Conservation (phyloP, 2,113 vertebrate species). For the Riparia riparia region DNA sequence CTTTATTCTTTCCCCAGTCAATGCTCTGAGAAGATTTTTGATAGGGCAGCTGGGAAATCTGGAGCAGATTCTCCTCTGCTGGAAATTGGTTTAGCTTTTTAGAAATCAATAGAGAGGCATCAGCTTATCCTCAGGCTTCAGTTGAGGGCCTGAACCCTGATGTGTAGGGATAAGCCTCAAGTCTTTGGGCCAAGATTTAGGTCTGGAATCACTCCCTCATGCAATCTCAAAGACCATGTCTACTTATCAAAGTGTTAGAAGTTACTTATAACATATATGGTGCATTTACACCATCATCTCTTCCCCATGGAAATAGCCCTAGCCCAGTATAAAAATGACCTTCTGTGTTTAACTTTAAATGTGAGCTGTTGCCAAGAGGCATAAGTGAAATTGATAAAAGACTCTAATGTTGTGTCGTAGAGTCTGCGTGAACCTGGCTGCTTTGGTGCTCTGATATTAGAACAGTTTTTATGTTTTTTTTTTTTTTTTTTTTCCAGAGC, state of each 20-base stretch:
- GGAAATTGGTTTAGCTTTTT: slow-evolving; percentile 41
- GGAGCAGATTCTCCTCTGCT: slow-evolving; percentile 41
- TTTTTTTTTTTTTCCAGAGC: not conserved
- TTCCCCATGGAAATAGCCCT: not conserved
- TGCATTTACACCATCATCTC: not conserved
- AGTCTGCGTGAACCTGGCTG: not conserved
- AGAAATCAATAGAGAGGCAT: slow-evolving; percentile 25
- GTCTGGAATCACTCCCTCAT: not conserved
- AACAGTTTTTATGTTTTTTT: not conserved
- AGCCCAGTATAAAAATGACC: not conserved
- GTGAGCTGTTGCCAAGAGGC: not conserved
- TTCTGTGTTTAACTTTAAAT: slow-evolving; percentile 15
- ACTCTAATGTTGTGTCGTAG: not conserved
- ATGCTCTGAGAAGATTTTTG: slow-evolving; percentile 29
- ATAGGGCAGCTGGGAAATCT: slow-evolving; percentile 55
- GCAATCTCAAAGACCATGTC: not conserved
- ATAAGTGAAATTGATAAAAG: not conserved
- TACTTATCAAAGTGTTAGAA: not conserved
- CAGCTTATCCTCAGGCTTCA: not conserved
- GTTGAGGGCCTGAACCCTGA: not conserved
- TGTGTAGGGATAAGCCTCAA: not conserved
- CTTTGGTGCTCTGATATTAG: not conserved
- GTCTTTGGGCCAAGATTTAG: not conserved
- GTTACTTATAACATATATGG: not conserved
- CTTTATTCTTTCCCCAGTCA: slow-evolving; percentile 33